Percentiles rank a stretch among this genome's conserved stretches.
Conservation (phyloP, 2,797 vertebrate species). For the Poecilia wingei region DNA sequence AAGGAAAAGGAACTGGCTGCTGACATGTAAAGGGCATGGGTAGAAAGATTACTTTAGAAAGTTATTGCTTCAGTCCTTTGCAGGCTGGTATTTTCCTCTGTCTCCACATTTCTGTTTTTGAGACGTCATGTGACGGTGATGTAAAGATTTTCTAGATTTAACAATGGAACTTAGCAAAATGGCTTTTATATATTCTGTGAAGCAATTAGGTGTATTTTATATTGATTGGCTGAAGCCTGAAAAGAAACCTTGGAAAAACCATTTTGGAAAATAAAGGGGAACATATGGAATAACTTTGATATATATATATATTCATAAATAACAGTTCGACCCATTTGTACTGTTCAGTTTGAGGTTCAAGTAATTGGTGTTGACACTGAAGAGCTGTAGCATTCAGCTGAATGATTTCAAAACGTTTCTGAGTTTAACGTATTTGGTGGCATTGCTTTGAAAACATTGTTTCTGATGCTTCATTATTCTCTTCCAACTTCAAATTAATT, state of each 20-base stretch:
- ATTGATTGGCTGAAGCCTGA: neutral
- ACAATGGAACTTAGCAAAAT: neutral
- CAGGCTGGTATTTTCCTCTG: neutral
- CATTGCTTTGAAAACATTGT: neutral
- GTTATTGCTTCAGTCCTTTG: constrained; percentile 18
- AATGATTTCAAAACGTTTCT: neutral
- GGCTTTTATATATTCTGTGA: neutral
- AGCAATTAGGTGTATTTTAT: neutral
- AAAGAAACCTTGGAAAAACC: neutral
- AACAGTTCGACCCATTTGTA: neutral
- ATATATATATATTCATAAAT: neutral
- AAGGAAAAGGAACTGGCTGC: constrained; percentile 55
- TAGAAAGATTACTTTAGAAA: constrained; percentile 59
- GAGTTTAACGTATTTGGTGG: neutral
- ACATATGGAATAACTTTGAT: neutral
- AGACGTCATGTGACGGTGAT: constrained; percentile 21
- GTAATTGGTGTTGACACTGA: neutral
- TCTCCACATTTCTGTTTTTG: constrained; percentile 10
- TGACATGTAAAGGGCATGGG: constrained; percentile 60
- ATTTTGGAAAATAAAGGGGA: neutral
- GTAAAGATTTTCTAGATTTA: constrained; percentile 9
- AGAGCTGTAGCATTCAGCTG: neutral
- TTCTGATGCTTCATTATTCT: neutral
- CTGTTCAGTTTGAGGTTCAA: neutral
- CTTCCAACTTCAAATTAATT: neutral